A percentile compares a stretch with the other conserved stretches of the same genome.
Evolutionary conservation across 1,140 invertebrate species (phyloP).

Genomic region (Brachystomella parvula): DNA sequence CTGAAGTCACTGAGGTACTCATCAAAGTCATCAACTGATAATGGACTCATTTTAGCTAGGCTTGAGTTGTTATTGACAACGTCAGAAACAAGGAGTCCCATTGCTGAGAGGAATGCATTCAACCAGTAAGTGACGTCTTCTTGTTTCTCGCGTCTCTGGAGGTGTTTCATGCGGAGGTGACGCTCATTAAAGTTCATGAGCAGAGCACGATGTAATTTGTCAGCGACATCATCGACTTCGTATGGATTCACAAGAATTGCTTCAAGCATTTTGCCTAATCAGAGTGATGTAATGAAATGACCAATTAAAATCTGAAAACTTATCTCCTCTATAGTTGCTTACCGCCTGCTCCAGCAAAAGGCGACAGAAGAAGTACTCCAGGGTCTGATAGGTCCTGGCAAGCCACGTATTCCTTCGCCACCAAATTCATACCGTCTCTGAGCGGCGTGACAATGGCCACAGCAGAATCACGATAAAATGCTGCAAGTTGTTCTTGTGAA

Average conservation of each 20-base stretch:
- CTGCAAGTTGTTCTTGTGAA: constrained; percentile 43
- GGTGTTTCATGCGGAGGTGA: constrained; percentile 43
- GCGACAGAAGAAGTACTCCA: constrained; percentile 45
- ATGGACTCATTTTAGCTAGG: constrained; percentile 37
- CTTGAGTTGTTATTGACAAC: constrained; percentile 39
- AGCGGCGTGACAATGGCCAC: constrained; percentile 46
- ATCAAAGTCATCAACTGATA: constrained; percentile 41
- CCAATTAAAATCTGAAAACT: constrained; percentile 5
- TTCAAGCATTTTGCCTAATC: constrained; percentile 41
- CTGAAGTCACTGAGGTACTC: constrained; percentile 42
- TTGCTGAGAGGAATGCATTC: constrained; percentile 41
- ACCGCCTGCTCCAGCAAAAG: constrained; percentile 44
- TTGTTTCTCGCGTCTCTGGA: constrained; percentile 42
- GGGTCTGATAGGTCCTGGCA: constrained; percentile 44
- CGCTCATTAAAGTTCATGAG: constrained; percentile 45
- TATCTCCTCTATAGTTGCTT: constrained; percentile 5
- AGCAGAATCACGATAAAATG: constrained; percentile 44
- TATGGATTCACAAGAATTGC: constrained; percentile 46
- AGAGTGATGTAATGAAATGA: background rate
- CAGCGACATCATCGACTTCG: constrained; percentile 44
- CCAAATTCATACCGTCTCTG: constrained; percentile 48
- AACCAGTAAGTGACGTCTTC: constrained; percentile 45
- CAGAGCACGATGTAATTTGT: constrained; percentile 44
- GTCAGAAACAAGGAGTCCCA: constrained; percentile 38
- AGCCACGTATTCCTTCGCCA: constrained; percentile 48